phyloP scores from a whole-genome alignment of 37 sponge, comb jelly and placozoan genomes.

The Haliclona indistincta region DNA sequence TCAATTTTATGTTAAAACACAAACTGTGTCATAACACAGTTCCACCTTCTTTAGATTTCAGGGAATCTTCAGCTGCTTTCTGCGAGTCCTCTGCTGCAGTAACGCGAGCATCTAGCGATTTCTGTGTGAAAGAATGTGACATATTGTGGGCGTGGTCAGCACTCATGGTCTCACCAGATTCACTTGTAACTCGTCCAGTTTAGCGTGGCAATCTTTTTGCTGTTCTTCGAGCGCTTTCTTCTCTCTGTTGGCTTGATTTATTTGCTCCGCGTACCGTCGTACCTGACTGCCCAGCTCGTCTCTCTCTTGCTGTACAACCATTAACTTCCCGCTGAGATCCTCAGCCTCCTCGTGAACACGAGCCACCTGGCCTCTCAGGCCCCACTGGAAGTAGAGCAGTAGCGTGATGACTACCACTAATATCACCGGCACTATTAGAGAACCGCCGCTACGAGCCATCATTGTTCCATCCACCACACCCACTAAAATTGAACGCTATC shows the following conservation, averaged over 20 bases:
- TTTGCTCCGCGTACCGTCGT: neutral
- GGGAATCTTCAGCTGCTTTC: too few relatives aligned
- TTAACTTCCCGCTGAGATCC: neutral
- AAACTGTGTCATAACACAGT: neutral
- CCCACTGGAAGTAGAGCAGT: conserved; percentile 27
- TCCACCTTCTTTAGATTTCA: too few relatives aligned
- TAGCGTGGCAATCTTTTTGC: neutral
- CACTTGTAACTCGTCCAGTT: neutral
- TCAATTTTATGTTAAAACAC: too few relatives aligned
- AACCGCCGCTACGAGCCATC: neutral
- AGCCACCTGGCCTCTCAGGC: neutral
- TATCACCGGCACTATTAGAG: neutral
- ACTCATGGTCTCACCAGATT: neutral
- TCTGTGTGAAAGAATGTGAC: too few relatives aligned
- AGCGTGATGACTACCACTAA: conserved; percentile 4
- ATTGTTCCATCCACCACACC: neutral
- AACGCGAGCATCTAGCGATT: too few relatives aligned
- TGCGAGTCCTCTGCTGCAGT: too few relatives aligned
- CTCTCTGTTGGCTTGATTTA: neutral
- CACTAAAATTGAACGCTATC: too few relatives aligned
- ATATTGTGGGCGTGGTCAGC: neutral
- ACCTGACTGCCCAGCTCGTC: conserved; percentile 2
- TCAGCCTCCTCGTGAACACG: neutral
- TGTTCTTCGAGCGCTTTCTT: conserved; percentile 1
- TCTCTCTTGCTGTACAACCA: neutral